Conservation (phyloP, 2,888 invertebrate species). For the Teinopalpus imperialis region DNA sequence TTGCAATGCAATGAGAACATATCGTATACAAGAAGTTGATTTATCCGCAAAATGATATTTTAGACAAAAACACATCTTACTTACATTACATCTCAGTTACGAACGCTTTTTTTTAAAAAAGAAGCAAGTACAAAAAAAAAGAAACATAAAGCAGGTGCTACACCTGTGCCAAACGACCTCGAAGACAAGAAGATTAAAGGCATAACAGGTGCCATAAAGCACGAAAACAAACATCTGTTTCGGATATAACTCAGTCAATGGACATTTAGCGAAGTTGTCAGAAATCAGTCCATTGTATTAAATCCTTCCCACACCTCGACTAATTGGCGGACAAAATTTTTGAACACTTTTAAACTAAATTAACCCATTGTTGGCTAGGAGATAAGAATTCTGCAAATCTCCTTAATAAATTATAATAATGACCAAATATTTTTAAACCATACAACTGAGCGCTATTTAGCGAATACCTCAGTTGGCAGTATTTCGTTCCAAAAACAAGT, state of each 20-base stretch:
- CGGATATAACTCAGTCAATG: neutral
- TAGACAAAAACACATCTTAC: too few relatives aligned
- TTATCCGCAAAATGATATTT: too few relatives aligned
- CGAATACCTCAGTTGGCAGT: slow-evolving; percentile 1
- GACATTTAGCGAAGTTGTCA: neutral
- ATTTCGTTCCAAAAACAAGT: too few relatives aligned
- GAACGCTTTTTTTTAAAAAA: too few relatives aligned
- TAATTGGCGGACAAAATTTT: slow-evolving; percentile 5
- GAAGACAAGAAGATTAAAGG: neutral
- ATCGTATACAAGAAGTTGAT: too few relatives aligned
- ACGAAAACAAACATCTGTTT: neutral
- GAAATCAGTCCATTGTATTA: slow-evolving; percentile 1
- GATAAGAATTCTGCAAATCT: slow-evolving; percentile 1
- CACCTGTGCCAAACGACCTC: neutral
- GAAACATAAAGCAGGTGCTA: slow-evolving; percentile 7
- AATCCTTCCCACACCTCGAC: slow-evolving; percentile 4
- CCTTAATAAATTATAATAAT: neutral
- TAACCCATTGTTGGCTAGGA: slow-evolving; percentile 7
- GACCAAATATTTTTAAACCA: neutral
- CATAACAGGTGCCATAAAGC: neutral
- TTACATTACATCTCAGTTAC: too few relatives aligned
- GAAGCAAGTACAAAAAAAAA: too few relatives aligned
- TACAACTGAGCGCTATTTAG: neutral
- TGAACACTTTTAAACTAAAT: slow-evolving; percentile 11
- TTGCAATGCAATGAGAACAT: too few relatives aligned